Conservation (phyloP, 2,888 invertebrate genomes). For the Tetrapedia diversipes region DNA sequence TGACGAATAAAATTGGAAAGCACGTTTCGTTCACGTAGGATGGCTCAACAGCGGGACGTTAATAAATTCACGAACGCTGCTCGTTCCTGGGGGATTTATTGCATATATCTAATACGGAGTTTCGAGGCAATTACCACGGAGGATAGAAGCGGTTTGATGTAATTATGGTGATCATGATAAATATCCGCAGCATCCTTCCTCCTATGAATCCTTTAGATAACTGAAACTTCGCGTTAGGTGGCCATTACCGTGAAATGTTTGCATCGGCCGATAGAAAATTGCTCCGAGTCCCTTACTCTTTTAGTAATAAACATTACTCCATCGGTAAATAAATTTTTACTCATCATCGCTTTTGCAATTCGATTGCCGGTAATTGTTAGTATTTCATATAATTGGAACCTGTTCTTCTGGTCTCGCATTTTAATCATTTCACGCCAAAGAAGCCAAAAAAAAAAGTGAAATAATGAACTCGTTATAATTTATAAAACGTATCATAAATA, state of each 20-base stretch:
- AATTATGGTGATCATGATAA: conserved; percentile 32
- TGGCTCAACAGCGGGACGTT: not conserved
- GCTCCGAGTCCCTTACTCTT: not conserved
- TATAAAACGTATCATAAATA: too few species aligned
- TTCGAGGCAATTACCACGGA: conserved; percentile 25
- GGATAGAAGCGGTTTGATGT: conserved; percentile 22
- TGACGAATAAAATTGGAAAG: not conserved
- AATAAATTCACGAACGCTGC: conserved; percentile 19
- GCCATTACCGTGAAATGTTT: conserved; percentile 3
- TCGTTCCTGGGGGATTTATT: conserved; percentile 14
- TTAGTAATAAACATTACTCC: not conserved
- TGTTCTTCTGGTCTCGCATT: too few species aligned
- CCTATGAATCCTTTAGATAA: conserved; percentile 6
- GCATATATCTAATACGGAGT: conserved; percentile 27
- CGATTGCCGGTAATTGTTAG: too few species aligned
- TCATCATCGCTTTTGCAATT: too few species aligned
- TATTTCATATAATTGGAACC: too few species aligned
- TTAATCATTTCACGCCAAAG: too few species aligned
- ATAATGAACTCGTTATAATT: too few species aligned
- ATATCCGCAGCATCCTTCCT: conserved; percentile 18
- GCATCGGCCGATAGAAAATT: not conserved
- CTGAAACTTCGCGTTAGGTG: conserved; percentile 13
- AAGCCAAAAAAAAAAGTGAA: too few species aligned
- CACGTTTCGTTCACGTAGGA: too few species aligned
- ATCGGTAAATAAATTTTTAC: not conserved